A percentile compares a stretch with the other conserved stretches of the same genome.
phyloP scores from a whole-genome alignment of 2,797 vertebrate genomes.

The Eulemur mongoz region DNA sequence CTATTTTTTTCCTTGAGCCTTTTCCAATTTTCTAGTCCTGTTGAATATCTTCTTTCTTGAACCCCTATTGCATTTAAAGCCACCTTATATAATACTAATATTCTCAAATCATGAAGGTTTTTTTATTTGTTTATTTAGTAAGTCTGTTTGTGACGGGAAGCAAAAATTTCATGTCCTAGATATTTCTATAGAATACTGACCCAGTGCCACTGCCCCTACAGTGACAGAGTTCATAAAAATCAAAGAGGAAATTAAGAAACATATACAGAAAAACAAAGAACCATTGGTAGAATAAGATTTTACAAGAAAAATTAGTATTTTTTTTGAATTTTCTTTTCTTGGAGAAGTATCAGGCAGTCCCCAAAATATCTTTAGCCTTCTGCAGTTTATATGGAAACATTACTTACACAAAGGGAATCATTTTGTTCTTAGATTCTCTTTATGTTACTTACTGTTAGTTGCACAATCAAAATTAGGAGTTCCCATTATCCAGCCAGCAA shows the following conservation, averaged over 20 bases:
- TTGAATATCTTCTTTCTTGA: background rate
- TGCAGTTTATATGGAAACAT: background rate
- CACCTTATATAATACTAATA: background rate
- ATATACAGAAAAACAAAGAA: background rate
- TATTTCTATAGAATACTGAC: background rate
- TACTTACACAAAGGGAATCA: background rate
- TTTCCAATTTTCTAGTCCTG: background rate
- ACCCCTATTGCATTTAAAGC: background rate
- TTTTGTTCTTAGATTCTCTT: background rate
- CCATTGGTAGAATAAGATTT: background rate
- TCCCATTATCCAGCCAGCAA: background rate
- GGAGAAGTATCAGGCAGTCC: background rate
- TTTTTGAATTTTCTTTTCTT: background rate
- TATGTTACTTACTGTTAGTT: background rate
- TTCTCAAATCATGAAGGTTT: background rate
- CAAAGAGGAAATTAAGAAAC: background rate
- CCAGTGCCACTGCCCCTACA: background rate
- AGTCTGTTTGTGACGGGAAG: background rate
- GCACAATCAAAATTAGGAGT: background rate
- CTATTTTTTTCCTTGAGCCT: background rate
- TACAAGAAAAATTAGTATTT: background rate
- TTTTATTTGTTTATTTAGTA: background rate
- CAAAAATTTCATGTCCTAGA: background rate
- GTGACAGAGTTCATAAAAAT: background rate
- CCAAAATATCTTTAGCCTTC: background rate